A percentile compares a stretch with the other conserved stretches of the same genome.
Evolutionary conservation across 2,113 vertebrate genomes (phyloP).

Genomic region (Protobothrops flavoviridis): DNA sequence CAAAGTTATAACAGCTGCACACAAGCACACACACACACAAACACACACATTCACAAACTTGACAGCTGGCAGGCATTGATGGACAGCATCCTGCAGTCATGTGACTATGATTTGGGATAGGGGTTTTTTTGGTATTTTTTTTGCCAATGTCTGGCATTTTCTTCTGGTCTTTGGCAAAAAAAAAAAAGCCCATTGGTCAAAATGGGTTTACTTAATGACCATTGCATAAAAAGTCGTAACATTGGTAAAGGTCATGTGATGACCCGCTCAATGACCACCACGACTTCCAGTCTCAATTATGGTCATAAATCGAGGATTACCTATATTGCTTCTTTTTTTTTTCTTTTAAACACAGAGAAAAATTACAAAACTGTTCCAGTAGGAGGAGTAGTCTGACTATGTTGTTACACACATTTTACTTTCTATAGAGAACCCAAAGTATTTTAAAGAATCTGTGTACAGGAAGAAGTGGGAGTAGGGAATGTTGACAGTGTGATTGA

Average conservation of each 20-base stretch:
- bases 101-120: not conserved
- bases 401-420: no score
- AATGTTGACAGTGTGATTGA: not conserved
- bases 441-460: not conserved
- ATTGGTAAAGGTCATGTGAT: not conserved
- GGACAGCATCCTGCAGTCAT: not conserved
- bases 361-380: not conserved
- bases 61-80: no score
- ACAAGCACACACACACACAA: no score
- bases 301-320: not conserved
- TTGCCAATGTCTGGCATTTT: not conserved
- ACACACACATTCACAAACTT: not conserved
- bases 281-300: not conserved
- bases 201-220: not conserved
- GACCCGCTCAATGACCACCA: not conserved
- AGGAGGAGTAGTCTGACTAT: not conserved
- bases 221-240: not conserved
- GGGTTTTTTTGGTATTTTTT: not conserved
- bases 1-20: not conserved
- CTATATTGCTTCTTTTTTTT: not conserved
- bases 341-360: not conserved
- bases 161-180: not conserved
- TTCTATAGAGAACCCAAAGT: not conserved
- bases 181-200: not conserved
- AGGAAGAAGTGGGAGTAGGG: no score